Conservation (phyloP, 2,797 vertebrate species). For the Paedocypris micromegethes region DNA sequence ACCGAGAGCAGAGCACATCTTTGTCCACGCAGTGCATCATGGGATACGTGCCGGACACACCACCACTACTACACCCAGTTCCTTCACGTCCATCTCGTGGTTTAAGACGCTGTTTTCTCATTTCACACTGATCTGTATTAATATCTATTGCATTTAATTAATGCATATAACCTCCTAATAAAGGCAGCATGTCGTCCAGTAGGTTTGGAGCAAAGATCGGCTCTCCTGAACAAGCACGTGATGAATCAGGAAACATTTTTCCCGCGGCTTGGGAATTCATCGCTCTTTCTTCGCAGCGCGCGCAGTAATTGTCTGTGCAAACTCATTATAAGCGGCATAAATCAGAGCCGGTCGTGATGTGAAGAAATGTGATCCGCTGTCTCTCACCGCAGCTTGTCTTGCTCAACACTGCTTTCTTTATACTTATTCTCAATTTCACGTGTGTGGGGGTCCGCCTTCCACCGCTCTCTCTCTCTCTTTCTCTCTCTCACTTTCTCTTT, state of each 20-base stretch:
- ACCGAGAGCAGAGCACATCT: too few relatives aligned
- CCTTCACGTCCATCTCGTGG: background rate
- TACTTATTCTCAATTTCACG: slow-evolving; percentile 13
- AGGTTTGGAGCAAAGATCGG: background rate
- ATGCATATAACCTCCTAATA: background rate
- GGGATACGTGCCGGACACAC: too few relatives aligned
- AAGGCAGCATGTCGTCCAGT: background rate
- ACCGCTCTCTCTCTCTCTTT: slow-evolving; percentile 8
- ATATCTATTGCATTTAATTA: too few relatives aligned
- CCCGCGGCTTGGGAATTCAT: slow-evolving; percentile 4
- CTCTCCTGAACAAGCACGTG: background rate
- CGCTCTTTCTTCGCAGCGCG: slow-evolving; percentile 26
- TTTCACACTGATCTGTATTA: background rate
- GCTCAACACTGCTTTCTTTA: slow-evolving; percentile 12
- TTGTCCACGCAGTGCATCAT: too few relatives aligned
- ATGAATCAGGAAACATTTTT: background rate
- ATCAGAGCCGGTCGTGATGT: slow-evolving; percentile 48
- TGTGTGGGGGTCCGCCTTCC: slow-evolving; percentile 6
- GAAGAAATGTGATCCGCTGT: slow-evolving; percentile 45
- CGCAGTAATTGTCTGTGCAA: slow-evolving; percentile 50
- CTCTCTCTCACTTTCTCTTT: slow-evolving; percentile 25
- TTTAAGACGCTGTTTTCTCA: background rate
- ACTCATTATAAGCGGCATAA: slow-evolving; percentile 58
- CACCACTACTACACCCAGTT: too few relatives aligned
- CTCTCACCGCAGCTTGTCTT: slow-evolving; percentile 43